Evolutionary conservation across 2,888 invertebrate species (phyloP).

Genomic region (Serrognathus titanus): DNA sequence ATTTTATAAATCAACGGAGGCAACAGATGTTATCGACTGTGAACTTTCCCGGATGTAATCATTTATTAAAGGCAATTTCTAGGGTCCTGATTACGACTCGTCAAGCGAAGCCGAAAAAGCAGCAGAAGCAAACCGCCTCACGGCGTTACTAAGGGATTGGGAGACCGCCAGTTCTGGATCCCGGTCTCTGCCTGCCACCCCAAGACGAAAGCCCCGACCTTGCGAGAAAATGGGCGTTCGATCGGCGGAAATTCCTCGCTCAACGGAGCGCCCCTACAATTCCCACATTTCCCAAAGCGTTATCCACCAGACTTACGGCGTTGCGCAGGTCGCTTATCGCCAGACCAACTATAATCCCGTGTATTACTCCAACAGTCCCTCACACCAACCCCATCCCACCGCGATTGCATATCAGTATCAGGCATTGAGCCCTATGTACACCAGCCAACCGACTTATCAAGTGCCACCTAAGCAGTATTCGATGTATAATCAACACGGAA

Average conservation of each 20-base stretch:
- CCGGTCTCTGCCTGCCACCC: slow-evolving; percentile 54
- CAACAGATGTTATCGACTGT: neutral
- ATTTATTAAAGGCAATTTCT: slow-evolving; percentile 24
- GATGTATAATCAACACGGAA: slow-evolving; percentile 35
- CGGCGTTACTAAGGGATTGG: slow-evolving; percentile 71
- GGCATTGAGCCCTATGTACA: slow-evolving; percentile 40
- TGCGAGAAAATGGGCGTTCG: slow-evolving; percentile 21
- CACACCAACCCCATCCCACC: slow-evolving; percentile 11
- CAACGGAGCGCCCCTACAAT: slow-evolving; percentile 9
- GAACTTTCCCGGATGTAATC: neutral
- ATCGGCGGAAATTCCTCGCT: slow-evolving; percentile 4
- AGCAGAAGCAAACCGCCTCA: slow-evolving; percentile 64
- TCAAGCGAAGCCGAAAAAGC: slow-evolving; percentile 71
- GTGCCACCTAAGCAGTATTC: slow-evolving; percentile 34
- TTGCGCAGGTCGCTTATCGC: slow-evolving; percentile 28
- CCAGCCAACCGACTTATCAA: slow-evolving; percentile 34
- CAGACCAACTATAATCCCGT: slow-evolving; percentile 23
- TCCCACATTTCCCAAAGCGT: slow-evolving; percentile 41
- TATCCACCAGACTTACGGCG: slow-evolving; percentile 46
- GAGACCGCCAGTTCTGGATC: slow-evolving; percentile 65
- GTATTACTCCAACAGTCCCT: slow-evolving; percentile 16
- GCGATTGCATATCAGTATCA: slow-evolving; percentile 41
- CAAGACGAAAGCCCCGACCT: slow-evolving; percentile 32
- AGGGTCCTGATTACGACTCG: slow-evolving; percentile 82
- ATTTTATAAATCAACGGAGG: neutral